These are phyloP conservation scores for Drosophila nikananu DNA, from an alignment of 1,140 invertebrate species.

Conservation along the genomic window DNA sequence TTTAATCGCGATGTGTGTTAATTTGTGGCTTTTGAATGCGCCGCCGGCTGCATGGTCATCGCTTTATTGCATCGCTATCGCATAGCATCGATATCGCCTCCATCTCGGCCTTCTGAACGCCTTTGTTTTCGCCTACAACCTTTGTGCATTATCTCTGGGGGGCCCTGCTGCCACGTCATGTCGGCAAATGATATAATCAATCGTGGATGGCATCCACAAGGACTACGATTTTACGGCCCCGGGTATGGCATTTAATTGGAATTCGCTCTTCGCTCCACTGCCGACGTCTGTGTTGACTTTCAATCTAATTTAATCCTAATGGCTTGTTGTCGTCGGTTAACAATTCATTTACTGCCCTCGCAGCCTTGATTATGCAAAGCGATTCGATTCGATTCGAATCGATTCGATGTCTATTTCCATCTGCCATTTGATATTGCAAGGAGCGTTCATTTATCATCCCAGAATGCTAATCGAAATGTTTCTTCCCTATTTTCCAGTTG, in stretches of 20 bases:
- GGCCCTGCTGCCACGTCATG: slow-evolving; percentile 28
- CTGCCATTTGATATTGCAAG: slow-evolving; percentile 37
- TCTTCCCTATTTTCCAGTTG: slow-evolving; percentile 46
- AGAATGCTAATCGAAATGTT: slow-evolving; percentile 57
- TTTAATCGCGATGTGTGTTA: slow-evolving; percentile 50
- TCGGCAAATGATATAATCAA: slow-evolving; percentile 41
- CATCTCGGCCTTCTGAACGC: slow-evolving; percentile 14
- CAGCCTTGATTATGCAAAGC: slow-evolving; percentile 48
- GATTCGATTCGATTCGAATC: slow-evolving; percentile 23
- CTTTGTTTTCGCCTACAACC: slow-evolving; percentile 56
- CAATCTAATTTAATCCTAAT: slow-evolving; percentile 40
- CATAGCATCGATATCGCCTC: not conserved
- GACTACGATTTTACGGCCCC: slow-evolving; percentile 19
- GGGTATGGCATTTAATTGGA: slow-evolving; percentile 35
- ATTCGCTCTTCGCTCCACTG: slow-evolving; percentile 20
- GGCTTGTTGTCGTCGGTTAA: slow-evolving; percentile 42
- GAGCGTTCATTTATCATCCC: slow-evolving; percentile 34
- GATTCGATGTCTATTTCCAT: slow-evolving; percentile 26
- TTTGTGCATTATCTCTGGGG: slow-evolving; percentile 61
- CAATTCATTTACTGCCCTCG: slow-evolving; percentile 48
- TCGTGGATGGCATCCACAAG: slow-evolving; percentile 7
- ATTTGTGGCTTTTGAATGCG: slow-evolving; percentile 32
- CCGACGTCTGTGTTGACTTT: slow-evolving; percentile 40
- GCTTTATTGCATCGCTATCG: not conserved
- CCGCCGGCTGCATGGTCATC: slow-evolving; percentile 22